Evolutionary conservation across 2,888 invertebrate species (phyloP).

Genomic region (Pediacus dermestoides): DNA sequence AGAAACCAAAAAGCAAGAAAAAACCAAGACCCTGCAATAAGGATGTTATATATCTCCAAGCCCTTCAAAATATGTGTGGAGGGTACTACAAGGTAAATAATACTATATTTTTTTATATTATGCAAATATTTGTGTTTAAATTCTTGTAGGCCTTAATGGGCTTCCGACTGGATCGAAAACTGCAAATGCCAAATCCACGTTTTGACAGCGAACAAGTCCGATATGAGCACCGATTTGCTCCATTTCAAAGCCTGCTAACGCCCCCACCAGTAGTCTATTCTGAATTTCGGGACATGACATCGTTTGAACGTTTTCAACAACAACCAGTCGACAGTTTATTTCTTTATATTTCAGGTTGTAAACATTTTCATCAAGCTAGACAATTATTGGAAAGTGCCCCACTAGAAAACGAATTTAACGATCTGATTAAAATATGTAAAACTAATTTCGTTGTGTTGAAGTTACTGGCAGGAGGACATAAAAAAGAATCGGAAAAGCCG

Average conservation of each 20-base stretch:
- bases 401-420: conserved; percentile 75
- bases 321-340: conserved; percentile 55
- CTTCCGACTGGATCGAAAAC: conserved; percentile 82
- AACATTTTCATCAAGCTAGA: conserved; percentile 89
- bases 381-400: conserved; percentile 79
- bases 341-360: conserved; percentile 78
- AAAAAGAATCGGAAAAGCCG: conserved; percentile 76
- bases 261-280: conserved; percentile 90
- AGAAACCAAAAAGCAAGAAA: conserved; percentile 60
- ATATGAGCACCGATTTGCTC: conserved; percentile 90
- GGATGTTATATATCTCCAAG: conserved; percentile 87
- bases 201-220: conserved; percentile 93
- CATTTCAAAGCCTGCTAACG: conserved; percentile 79
- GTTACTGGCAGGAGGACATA: conserved; percentile 87
- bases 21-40: conserved; percentile 68
- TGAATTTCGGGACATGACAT: conserved; percentile 84
- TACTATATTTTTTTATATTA: conserved; percentile 4
- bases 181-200: conserved; percentile 78
- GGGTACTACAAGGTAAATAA: conserved; percentile 82
- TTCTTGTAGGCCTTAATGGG: conserved; percentile 76
- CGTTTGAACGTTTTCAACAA: conserved; percentile 55
- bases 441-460: conserved; percentile 95
- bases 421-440: conserved; percentile 86
- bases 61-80: conserved; percentile 90
- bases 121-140: neutral